Evolutionary conservation across 2,888 invertebrate species (phyloP).

Genomic region (Archaeoteleia sp.): DNA sequence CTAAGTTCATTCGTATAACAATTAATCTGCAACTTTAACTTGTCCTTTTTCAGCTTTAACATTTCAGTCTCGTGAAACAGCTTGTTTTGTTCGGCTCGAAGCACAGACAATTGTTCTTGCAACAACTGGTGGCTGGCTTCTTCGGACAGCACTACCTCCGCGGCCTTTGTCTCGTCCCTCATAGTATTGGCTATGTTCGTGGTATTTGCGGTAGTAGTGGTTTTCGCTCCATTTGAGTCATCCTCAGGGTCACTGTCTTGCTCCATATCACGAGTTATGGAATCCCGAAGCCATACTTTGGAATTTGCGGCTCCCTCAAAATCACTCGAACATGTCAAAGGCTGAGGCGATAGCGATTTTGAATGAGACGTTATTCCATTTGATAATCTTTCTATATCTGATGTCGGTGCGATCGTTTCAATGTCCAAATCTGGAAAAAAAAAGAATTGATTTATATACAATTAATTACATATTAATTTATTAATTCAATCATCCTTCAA

Average conservation of each 20-base stretch:
- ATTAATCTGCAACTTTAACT: slow-evolving; percentile 69
- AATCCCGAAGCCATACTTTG: slow-evolving; percentile 67
- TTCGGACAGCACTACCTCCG: slow-evolving; percentile 63
- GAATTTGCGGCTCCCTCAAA: slow-evolving; percentile 61
- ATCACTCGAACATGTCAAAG: slow-evolving; percentile 55
- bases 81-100: slow-evolving; percentile 68
- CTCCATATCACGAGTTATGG: slow-evolving; percentile 57
- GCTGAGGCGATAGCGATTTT: slow-evolving; percentile 48
- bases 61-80: slow-evolving; percentile 69
- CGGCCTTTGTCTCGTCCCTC: slow-evolving; percentile 18
- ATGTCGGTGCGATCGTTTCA: slow-evolving; percentile 57
- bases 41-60: slow-evolving; percentile 70
- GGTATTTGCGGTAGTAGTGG: slow-evolving; percentile 18
- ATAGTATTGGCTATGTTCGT: slow-evolving; percentile 29
- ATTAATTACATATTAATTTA: too few relatives aligned
- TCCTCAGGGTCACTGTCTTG: slow-evolving; percentile 60
- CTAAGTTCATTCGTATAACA: slow-evolving; percentile 70
- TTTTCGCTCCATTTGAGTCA: slow-evolving; percentile 44
- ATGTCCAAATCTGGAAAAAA: slow-evolving; percentile 68
- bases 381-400: slow-evolving; percentile 18
- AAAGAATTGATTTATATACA: too few relatives aligned
- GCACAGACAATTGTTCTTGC: slow-evolving; percentile 68
- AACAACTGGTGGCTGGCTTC: slow-evolving; percentile 66
- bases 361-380: slow-evolving; percentile 10
- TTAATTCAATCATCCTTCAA: too few relatives aligned